Percentiles rank a stretch among this genome's conserved stretches.
Evolutionary conservation across 2,888 invertebrate species (phyloP).

Genomic region (Amphipoea oculea): DNA sequence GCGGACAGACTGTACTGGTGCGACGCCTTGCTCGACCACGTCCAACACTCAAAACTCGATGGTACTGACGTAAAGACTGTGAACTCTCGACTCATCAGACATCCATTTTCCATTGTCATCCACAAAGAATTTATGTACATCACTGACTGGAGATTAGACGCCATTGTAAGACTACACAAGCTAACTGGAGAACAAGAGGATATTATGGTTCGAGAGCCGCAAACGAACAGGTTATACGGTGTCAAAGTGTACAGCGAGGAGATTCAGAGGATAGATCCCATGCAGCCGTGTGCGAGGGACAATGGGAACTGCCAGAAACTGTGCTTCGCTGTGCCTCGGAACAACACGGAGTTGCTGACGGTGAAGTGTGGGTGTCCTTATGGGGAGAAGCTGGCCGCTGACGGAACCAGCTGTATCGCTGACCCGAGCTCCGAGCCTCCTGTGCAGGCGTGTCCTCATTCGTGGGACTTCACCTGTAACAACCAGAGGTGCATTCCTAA

Average conservation of each 20-base stretch:
- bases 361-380: conserved; percentile 97
- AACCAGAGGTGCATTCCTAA: conserved; percentile 98
- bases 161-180: conserved; percentile 97
- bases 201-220: conserved; percentile 96
- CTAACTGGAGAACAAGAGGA: conserved; percentile 96
- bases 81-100: conserved; percentile 95
- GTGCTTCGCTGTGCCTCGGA: conserved; percentile 96
- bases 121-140: conserved; percentile 98
- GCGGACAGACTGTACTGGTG: conserved; percentile 98
- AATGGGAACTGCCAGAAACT: conserved; percentile 98
- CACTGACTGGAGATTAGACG: conserved; percentile 99
- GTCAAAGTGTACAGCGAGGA: conserved; percentile 96
- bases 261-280: conserved; percentile 92
- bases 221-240: conserved; percentile 97
- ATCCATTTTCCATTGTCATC: conserved; percentile 98
- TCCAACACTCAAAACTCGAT: conserved; percentile 97
- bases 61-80: conserved; percentile 97
- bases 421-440: conserved; percentile 97
- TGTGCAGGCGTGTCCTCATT: conserved; percentile 96
- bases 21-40: conserved; percentile 98
- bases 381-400: conserved; percentile 94
- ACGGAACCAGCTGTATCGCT: conserved; percentile 93
- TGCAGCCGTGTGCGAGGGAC: conserved; percentile 95
- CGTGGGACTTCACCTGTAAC: conserved; percentile 98
- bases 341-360: conserved; percentile 89